Conservation (phyloP, 2,888 invertebrate genomes). For the Venusia cambrica region DNA sequence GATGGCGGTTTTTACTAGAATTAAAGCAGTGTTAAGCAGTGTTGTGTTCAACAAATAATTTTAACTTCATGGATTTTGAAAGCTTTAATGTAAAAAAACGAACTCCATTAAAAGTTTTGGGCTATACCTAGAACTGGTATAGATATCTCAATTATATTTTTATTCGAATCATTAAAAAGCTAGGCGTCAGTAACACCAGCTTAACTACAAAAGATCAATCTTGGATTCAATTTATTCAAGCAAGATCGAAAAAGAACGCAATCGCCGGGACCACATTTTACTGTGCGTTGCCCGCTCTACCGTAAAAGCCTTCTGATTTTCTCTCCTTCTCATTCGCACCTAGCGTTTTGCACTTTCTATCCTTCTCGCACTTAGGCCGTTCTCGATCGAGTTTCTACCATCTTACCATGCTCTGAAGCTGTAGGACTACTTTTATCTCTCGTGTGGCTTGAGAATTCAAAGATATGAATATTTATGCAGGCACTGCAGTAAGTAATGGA, state of each 20-base stretch:
- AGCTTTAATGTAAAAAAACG: too few species aligned
- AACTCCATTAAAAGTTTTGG: too few species aligned
- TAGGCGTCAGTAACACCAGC: constrained; percentile 56
- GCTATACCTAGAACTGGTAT: constrained; percentile 36
- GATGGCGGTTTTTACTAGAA: too few species aligned
- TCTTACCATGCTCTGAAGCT: constrained; percentile 75
- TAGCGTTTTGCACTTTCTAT: constrained; percentile 32
- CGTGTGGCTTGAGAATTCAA: constrained; percentile 66
- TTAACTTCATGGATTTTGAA: too few species aligned
- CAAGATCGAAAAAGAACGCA: constrained; percentile 74
- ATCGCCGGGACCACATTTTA: constrained; percentile 71
- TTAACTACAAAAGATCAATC: constrained; percentile 74
- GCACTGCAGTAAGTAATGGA: constrained; percentile 69
- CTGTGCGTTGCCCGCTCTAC: constrained; percentile 76
- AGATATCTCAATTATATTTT: constrained; percentile 39
- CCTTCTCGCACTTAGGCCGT: constrained; percentile 54
- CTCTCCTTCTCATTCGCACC: constrained; percentile 52
- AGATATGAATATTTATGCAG: constrained; percentile 76
- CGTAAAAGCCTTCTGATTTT: constrained; percentile 79
- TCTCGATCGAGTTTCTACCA: constrained; percentile 78
- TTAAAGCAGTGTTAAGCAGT: too few species aligned
- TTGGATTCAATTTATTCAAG: constrained; percentile 78
- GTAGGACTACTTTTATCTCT: constrained; percentile 77
- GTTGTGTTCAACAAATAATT: too few species aligned
- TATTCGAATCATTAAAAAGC: constrained; percentile 41